Evolutionary conservation across 2,113 vertebrate species (phyloP).

Genomic region (human): DNA sequence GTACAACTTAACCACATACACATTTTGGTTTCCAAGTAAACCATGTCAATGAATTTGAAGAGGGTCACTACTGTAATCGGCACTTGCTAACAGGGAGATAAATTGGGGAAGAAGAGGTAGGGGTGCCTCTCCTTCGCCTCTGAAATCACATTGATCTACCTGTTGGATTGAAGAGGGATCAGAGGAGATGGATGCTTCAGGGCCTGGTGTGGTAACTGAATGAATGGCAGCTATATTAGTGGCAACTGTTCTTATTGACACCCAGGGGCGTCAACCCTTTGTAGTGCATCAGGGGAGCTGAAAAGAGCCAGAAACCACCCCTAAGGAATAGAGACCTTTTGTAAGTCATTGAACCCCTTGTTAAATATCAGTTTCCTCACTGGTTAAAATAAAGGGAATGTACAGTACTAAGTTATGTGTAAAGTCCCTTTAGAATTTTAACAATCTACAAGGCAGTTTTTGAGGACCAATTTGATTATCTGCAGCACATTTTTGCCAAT

Average conservation of each 20-base stretch:
- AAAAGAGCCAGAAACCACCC: not conserved
- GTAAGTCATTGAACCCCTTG: not conserved
- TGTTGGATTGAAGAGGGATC: not conserved
- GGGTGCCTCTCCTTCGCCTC: not conserved
- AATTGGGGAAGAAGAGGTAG: not conserved
- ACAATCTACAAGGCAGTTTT: not conserved
- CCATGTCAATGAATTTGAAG: not conserved
- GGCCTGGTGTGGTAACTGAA: not conserved
- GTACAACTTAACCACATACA: not conserved
- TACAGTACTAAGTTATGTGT: not conserved
- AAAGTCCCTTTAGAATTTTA: not conserved
- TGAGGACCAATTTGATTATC: not conserved
- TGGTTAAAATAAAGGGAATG: not conserved
- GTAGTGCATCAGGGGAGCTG: not conserved
- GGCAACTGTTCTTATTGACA: not conserved
- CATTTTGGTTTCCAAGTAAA: not conserved
- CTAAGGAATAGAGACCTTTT: not conserved
- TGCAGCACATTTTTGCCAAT: not conserved
- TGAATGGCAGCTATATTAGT: not conserved
- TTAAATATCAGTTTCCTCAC: not conserved
- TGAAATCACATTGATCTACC: not conserved
- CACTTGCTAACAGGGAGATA: not conserved
- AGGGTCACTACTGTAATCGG: not conserved
- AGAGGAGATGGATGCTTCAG: not conserved
- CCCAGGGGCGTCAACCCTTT: no score